Evolutionary conservation across 2,113 vertebrate species (phyloP).

Genomic region (Bos indicus): DNA sequence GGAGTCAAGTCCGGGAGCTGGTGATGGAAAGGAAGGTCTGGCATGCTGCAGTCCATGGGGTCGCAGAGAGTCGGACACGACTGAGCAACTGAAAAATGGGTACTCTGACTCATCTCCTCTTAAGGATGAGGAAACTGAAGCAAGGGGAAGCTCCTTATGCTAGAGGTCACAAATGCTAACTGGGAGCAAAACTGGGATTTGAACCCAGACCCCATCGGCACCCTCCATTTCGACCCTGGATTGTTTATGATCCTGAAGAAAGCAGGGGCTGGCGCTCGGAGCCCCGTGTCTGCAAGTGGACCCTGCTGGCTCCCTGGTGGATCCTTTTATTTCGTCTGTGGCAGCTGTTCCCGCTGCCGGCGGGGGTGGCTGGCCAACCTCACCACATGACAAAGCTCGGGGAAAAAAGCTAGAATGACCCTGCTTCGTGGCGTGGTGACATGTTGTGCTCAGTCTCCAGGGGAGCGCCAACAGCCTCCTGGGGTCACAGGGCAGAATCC

Average conservation of each 20-base stretch:
- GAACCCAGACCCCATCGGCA: neutral
- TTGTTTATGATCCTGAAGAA: neutral
- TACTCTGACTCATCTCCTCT: neutral
- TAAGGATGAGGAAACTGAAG: neutral
- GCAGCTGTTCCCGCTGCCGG: neutral
- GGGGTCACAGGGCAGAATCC: neutral
- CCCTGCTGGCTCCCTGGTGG: neutral
- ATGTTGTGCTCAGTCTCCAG: neutral
- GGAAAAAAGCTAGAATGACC: neutral
- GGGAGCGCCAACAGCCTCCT: neutral
- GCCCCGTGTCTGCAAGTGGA: accelerated
- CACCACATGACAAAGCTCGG: neutral
- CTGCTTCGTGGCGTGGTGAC: accelerated
- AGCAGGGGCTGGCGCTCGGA: neutral
- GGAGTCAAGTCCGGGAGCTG: neutral
- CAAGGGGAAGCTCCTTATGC: neutral
- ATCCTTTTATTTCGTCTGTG: neutral
- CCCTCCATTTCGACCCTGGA: neutral
- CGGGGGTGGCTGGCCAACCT: neutral
- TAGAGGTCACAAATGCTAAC: neutral
- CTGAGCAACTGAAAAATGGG: neutral
- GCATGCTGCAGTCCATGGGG: no score
- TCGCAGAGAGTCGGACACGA: neutral
- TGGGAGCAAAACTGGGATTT: neutral
- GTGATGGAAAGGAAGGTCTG: neutral